A percentile compares a stretch with the other conserved stretches of the same genome.
Evolutionary conservation across 1,140 invertebrate genomes (phyloP).

Genomic region (Lepidurus arcticus): DNA sequence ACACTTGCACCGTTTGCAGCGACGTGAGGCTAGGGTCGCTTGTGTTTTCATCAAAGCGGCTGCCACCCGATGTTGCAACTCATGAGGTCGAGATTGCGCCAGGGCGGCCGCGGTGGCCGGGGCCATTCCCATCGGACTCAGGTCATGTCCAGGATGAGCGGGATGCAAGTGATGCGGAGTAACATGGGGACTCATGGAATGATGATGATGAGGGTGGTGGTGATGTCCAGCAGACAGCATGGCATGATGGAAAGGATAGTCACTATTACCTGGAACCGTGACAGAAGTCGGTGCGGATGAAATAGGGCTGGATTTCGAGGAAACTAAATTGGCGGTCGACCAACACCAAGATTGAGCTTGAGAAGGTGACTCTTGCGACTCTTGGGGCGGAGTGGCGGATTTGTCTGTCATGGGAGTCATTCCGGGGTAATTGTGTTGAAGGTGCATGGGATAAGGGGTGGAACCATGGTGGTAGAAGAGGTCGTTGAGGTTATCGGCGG

Average conservation of each 20-base stretch:
- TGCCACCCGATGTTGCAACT: slow-evolving; percentile 28
- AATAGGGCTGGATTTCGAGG: neutral
- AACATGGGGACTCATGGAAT: neutral
- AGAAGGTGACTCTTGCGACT: neutral
- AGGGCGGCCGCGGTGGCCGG: neutral
- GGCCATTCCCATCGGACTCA: neutral
- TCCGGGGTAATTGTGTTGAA: slow-evolving; percentile 17
- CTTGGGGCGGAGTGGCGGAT: slow-evolving; percentile 25
- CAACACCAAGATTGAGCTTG: neutral
- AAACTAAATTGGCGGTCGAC: neutral
- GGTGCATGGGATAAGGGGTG: neutral
- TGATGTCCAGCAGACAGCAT: neutral
- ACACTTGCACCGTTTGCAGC: slow-evolving; percentile 39
- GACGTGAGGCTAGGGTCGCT: slow-evolving; percentile 35
- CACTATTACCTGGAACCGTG: neutral
- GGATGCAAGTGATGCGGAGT: neutral
- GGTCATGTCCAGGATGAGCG: neutral
- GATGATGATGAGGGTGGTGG: slow-evolving; percentile 16
- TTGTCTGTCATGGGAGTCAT: slow-evolving; percentile 23
- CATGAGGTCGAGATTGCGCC: slow-evolving; percentile 20
- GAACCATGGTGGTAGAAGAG: slow-evolving; percentile 24
- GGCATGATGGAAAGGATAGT: slow-evolving; percentile 25
- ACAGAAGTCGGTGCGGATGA: neutral
- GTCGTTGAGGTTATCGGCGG: slow-evolving; percentile 25
- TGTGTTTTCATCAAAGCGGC: slow-evolving; percentile 30